Evolutionary conservation across 2,888 invertebrate genomes (phyloP), one percentile per base, ranked within the genome.

Genomic region (Dasysyrphus tricinctus): DNA sequence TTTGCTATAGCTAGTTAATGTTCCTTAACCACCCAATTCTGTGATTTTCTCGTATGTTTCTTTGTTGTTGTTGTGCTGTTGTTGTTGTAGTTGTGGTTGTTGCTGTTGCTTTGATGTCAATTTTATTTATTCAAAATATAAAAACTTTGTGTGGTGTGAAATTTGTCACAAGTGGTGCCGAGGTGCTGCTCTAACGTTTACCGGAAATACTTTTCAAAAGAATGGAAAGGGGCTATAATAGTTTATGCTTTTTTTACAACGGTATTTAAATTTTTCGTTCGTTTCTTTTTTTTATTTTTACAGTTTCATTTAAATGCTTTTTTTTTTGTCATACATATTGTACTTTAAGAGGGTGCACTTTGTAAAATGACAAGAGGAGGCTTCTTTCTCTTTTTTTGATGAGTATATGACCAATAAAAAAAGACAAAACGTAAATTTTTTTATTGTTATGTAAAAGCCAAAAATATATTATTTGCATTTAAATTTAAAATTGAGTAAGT

Each of bases 131-230:
- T 79, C 82, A 82, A 63, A 86, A 82, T 78, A 86, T 78, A 54
- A 86, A 67, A 82, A 86, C 44, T 79, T 82, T 81, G 69, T 59
- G 70, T 79, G 82, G 86, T 82, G 86, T 82, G 81, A 82, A 86
- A 86, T 82, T 86, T 86, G 86, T 82, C 86, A 82, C 81, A 63
- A 77, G 74, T 34, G 74, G 74, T 44, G 74, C 74, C 69, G 81
- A 85, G 80, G 65, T 86, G 49, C 34, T 65, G 11, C 54, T 65
- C n/a, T 32, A 54, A 56, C 49, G 29, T 44, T 77, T 11, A 61
- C 42, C 14, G 39, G 65, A 73, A 44, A 77, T 54, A 57, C 77
- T 57, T 49, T 80, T 78, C 57, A 19, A 24, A 24, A 37, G 49
- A 70, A 63, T 67, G 47, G 73, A 42, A 24, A 39, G 16, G 14